Evolutionary conservation across 2,888 invertebrate species (phyloP).

Genomic region (Scrobipalpa costella): DNA sequence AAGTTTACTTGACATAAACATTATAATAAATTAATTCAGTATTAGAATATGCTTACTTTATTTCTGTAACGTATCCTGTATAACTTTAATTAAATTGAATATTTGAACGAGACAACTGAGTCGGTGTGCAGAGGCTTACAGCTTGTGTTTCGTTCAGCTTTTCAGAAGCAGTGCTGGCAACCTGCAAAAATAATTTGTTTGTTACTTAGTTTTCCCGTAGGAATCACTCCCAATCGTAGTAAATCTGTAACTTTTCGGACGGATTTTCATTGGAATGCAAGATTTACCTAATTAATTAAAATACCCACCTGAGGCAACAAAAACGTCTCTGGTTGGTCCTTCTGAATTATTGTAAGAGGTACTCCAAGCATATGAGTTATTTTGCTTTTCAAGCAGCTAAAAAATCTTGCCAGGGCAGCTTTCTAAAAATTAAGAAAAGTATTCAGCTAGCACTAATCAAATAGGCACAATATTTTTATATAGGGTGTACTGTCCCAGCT

Average conservation of each 20-base stretch:
- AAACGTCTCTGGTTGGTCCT: neutral
- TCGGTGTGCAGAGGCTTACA: slow-evolving; percentile 70
- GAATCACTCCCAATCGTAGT: neutral
- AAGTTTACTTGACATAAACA: neutral
- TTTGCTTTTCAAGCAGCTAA: slow-evolving; percentile 55
- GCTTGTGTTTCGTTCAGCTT: slow-evolving; percentile 54
- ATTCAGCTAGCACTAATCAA: no score
- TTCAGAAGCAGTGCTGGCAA: slow-evolving; percentile 34
- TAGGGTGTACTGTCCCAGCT: no score
- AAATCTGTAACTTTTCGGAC: neutral
- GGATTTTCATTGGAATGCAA: neutral
- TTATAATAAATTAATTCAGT: neutral
- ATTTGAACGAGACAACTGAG: slow-evolving; percentile 43
- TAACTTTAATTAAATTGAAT: neutral
- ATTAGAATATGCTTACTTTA: neutral
- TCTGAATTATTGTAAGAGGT: slow-evolving; percentile 40
- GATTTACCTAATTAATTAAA: neutral
- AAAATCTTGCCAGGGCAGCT: slow-evolving; percentile 50
- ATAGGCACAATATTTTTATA: no score
- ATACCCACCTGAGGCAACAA: neutral
- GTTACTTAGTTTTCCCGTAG: neutral
- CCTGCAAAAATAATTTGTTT: neutral
- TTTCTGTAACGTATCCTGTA: neutral
- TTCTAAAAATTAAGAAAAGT: slow-evolving; percentile 45
- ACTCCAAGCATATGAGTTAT: slow-evolving; percentile 55